Percentiles rank a stretch among this genome's conserved stretches.
These are phyloP conservation scores for Chrysoperla carnea DNA, from an alignment of 1,140 invertebrate genomes.

Conservation along the genomic window DNA sequence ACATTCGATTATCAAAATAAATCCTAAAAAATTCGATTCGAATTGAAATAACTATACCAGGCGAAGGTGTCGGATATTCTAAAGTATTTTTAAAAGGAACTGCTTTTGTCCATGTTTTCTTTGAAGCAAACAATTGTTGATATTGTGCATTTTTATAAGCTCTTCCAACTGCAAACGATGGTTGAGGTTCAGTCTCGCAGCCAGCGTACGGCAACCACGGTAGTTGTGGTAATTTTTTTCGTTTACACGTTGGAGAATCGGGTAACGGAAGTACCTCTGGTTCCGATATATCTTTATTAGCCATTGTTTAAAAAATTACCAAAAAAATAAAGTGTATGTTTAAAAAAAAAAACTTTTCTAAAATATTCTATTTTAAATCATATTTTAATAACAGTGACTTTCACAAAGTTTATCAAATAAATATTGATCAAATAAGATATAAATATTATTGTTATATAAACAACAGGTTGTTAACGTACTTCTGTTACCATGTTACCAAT, in stretches of 20 bases:
- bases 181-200: conserved; percentile 18
- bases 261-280: no score
- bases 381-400: no score
- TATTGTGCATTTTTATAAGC: conserved; percentile 23
- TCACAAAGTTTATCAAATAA: no score
- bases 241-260: conserved; percentile 3
- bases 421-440: no score
- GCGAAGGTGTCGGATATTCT: conserved; percentile 31
- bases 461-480: no score
- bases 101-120: conserved; percentile 33
- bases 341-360: no score
- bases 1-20: not conserved
- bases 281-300: no score
- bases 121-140: conserved; percentile 30
- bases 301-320: no score
- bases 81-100: conserved; percentile 34
- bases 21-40: conserved; percentile 10
- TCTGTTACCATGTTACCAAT: no score
- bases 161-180: conserved; percentile 16
- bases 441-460: no score
- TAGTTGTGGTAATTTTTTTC: conserved; percentile 11
- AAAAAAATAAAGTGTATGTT: no score
- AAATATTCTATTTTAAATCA: no score
- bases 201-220: conserved; percentile 23
- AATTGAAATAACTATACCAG: not conserved